Evolutionary conservation across 2,797 vertebrate genomes (phyloP).

Genomic region (Sebastes variabilis): DNA sequence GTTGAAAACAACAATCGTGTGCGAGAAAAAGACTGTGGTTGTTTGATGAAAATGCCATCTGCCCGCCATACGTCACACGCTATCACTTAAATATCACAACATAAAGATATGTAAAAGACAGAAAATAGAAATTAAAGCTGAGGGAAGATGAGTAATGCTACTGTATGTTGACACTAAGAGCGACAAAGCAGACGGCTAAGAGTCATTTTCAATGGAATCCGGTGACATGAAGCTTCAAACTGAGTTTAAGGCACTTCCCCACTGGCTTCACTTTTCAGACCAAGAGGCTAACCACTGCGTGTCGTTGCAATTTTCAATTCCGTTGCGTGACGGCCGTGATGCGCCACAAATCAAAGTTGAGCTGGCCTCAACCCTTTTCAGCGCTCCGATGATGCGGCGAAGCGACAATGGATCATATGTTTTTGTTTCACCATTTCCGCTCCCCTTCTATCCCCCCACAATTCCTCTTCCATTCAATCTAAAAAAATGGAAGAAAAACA

Average conservation of each 20-base stretch:
- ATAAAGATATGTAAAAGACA: neutral
- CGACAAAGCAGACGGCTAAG: neutral
- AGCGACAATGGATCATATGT: too few relatives aligned
- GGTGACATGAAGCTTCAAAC: too few relatives aligned
- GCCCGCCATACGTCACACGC: neutral
- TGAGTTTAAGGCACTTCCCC: too few relatives aligned
- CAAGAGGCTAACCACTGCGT: too few relatives aligned
- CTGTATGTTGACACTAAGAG: neutral
- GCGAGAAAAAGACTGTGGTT: neutral
- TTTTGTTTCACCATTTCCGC: too few relatives aligned
- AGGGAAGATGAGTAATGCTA: neutral
- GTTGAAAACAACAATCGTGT: neutral
- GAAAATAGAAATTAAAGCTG: neutral
- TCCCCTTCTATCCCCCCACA: too few relatives aligned
- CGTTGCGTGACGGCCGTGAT: too few relatives aligned
- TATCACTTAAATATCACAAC: neutral
- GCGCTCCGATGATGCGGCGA: fast-evolving
- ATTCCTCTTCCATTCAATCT: too few relatives aligned
- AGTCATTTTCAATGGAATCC: neutral
- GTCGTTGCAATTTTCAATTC: too few relatives aligned
- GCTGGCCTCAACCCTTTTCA: too few relatives aligned
- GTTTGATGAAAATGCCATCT: conserved; percentile 3
- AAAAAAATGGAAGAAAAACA: too few relatives aligned
- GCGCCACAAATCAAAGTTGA: fast-evolving
- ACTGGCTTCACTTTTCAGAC: too few relatives aligned